A percentile compares a stretch with the other conserved stretches of the same genome.
These are phyloP conservation scores for Elmis aenea DNA, from an alignment of 2,888 invertebrate genomes.

Conservation along the genomic window DNA sequence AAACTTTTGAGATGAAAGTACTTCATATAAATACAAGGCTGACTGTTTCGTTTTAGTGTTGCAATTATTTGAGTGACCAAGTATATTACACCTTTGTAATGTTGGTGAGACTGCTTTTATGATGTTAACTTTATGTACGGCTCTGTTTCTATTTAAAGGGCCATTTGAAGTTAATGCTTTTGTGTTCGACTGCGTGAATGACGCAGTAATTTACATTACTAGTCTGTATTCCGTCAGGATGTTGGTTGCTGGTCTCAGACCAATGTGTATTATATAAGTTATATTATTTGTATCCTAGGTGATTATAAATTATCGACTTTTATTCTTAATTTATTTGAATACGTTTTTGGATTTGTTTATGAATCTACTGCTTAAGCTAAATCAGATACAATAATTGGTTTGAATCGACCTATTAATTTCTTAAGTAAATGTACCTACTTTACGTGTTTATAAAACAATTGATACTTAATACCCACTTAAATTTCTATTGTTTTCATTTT, in stretches of 20 bases:
- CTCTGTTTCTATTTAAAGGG: conserved; percentile 3
- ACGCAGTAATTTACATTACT: conserved; percentile 36
- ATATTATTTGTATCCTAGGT: conserved; percentile 13
- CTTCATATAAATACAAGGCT: no score
- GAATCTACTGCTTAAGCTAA: no score
- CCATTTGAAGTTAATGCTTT: conserved; percentile 21
- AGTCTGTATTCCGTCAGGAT: conserved; percentile 39
- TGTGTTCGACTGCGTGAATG: conserved; percentile 32
- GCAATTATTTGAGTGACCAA: conserved; percentile 6
- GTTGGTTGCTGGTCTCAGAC: conserved; percentile 17
- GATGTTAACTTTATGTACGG: conserved; percentile 14
- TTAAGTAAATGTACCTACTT: no score
- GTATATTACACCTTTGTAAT: conserved; percentile 11
- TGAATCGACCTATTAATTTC: no score
- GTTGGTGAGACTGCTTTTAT: conserved; percentile 20
- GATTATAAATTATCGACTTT: no score
- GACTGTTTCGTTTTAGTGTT: neutral
- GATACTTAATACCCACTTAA: no score
- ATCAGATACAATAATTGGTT: no score
- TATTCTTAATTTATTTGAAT: no score
- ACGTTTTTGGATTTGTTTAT: no score
- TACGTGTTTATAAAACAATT: no score
- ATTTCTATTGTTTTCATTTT: no score
- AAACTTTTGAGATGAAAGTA: no score
- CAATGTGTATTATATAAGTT: conserved; percentile 15